phyloP scores from a whole-genome alignment of 2,888 invertebrate genomes.

The Napeogenes sylphis region DNA sequence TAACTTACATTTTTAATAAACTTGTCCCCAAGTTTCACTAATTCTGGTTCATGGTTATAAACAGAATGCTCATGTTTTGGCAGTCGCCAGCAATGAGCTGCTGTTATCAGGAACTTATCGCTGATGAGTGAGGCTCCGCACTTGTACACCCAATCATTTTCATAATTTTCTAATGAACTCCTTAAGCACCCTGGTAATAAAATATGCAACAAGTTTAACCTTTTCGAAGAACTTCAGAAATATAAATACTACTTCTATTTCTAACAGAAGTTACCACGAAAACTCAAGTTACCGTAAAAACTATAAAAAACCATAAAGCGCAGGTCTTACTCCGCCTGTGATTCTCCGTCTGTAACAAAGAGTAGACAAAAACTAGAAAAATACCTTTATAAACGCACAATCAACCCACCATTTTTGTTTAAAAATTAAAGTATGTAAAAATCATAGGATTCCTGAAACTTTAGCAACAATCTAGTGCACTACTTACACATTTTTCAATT shows the following conservation, averaged over 20 bases:
- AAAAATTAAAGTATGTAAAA: not conserved
- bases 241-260: not conserved
- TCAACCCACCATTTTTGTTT: not conserved
- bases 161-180: constrained; percentile 7
- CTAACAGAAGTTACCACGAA: constrained; percentile 5
- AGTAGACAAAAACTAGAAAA: not conserved
- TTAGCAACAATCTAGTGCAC: too few relatives aligned
- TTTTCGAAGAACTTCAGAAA: not conserved
- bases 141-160: constrained; percentile 7
- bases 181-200: constrained; percentile 12
- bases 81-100: constrained; percentile 7
- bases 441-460: too few relatives aligned
- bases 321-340: constrained; percentile 9
- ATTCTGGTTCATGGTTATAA: not conserved
- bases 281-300: constrained; percentile 2
- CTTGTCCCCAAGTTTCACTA: constrained; percentile 11
- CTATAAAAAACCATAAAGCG: constrained; percentile 13
- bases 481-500: not conserved
- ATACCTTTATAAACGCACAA: not conserved
- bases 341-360: not conserved
- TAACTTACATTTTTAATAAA: constrained; percentile 8
- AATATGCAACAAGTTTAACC: not conserved
- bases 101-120: constrained; percentile 8
- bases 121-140: constrained; percentile 11
- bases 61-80: not conserved